Base-by-base conservation (phyloP, 1,140 invertebrate genomes). In the Lanistes nyassanus region DNA sequence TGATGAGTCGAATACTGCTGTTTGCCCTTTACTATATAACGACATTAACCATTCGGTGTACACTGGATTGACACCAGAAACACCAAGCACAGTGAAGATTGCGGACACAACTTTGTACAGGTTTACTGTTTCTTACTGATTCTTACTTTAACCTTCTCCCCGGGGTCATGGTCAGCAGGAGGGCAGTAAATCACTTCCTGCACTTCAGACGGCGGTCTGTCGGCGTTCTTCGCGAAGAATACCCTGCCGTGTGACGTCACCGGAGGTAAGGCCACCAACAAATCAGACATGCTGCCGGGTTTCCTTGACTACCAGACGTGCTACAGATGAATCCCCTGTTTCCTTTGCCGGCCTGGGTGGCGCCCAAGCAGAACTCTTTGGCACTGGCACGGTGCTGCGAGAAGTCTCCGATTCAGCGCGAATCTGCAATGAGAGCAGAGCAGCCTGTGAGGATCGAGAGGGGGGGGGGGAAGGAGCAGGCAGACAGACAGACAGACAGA, bases 221-320 rank as follows among this genome's bases (percentile, higher is more conserved):
- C 93, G 34, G 94, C 93, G 88, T 95, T 95, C 88, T 94, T 94
- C 2, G 94, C 94, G 89, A 94, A 94, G 72, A 94, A 90, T 11
- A 92, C 89, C 75, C 83, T 84, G 36, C 91, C 91, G 76, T 91
- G 87, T 67, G 90, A 88, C 0, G 93, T 94, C 4, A 91, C 83
- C 2, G 92, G 91, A n/a, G 92, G 92, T 53, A 94, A 85, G n/a
- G 93, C 93, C 5, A 94, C 93, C 87, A 95, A 94, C 16, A 92
- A 93, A 86, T 94, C 93, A 37, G 80, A 82, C 76, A 76, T 77
- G 34, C 19, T 71, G 58, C 39, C 9, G 37, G 21, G 47, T 64
- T 42, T 55, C 68, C 11, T 47, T 47, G 42, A 47, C 42, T 47
- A 47, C 42, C 42, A 47, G 42, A 47, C 42, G 42, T 13, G 19